These are phyloP conservation scores for Aricia artaxerxes DNA, from an alignment of 2,888 invertebrate species.

Conservation along the genomic window DNA sequence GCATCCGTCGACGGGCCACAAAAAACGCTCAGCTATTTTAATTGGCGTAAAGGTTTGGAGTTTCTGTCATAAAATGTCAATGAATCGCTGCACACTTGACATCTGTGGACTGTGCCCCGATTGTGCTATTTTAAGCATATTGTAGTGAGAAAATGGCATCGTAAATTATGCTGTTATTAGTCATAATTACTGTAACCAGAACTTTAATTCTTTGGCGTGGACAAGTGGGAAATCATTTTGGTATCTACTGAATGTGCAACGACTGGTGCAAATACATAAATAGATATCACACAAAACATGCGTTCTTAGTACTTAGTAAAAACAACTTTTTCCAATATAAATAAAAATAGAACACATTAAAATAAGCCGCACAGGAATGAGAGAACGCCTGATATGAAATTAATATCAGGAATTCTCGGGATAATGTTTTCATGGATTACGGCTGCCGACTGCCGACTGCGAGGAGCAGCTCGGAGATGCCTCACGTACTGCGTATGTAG, in stretches of 20 bases:
- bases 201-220: background rate
- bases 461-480: background rate
- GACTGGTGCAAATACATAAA: too few relatives aligned
- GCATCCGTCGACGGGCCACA: constrained; percentile 66
- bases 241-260: too few relatives aligned
- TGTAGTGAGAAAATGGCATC: constrained; percentile 8
- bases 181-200: background rate
- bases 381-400: constrained; percentile 20
- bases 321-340: background rate
- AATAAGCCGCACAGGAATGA: constrained; percentile 15
- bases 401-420: constrained; percentile 19
- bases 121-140: constrained; percentile 43
- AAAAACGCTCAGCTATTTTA: constrained; percentile 76
- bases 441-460: constrained; percentile 4
- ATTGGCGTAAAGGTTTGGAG: constrained; percentile 72
- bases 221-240: background rate
- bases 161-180: constrained; percentile 7
- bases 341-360: constrained; percentile 11
- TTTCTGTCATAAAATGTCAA: constrained; percentile 62
- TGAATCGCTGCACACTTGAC: constrained; percentile 58
- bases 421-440: constrained; percentile 31
- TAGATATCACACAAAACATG: too few relatives aligned
- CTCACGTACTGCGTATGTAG: constrained; percentile 53
- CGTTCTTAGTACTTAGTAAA: background rate
- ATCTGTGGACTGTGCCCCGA: constrained; percentile 45